These are phyloP conservation scores for Danionella cerebrum DNA, from an alignment of 2,113 vertebrate genomes.

Conservation along the genomic window DNA sequence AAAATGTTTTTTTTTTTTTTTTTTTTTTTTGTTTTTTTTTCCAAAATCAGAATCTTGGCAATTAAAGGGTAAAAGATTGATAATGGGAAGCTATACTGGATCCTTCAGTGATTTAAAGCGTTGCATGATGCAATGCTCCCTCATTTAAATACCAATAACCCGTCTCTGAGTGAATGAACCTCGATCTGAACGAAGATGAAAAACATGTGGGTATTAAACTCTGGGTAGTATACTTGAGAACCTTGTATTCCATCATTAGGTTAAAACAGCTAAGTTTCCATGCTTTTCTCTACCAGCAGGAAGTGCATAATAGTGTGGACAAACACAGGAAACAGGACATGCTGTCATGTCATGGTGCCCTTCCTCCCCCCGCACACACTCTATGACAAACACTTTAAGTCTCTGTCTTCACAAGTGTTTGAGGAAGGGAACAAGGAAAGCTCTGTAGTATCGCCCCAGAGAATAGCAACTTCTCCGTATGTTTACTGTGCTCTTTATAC, in stretches of 20 bases:
- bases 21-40: too few species aligned
- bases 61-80: too few species aligned
- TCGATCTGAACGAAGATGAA: too few species aligned
- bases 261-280: constrained; percentile 4
- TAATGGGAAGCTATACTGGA: too few species aligned
- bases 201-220: background rate
- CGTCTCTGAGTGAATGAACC: background rate
- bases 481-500: constrained; percentile 6
- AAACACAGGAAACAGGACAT: constrained; percentile 73
- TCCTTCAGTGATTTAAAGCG: too few species aligned
- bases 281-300: constrained; percentile 46
- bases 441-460: background rate
- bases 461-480: background rate
- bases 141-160: background rate
- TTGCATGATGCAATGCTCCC: too few species aligned
- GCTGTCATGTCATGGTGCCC: constrained; percentile 50
- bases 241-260: constrained; percentile 1
- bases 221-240: background rate
- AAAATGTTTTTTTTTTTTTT: too few species aligned
- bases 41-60: too few species aligned
- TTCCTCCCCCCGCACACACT: constrained; percentile 29
- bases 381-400: background rate
- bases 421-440: constrained; percentile 5
- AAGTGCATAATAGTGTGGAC: constrained; percentile 64
- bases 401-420: background rate